Percentiles rank a stretch among this genome's conserved stretches.
Conservation (phyloP, 2,797 vertebrate species). For the Ciconia nigra region DNA sequence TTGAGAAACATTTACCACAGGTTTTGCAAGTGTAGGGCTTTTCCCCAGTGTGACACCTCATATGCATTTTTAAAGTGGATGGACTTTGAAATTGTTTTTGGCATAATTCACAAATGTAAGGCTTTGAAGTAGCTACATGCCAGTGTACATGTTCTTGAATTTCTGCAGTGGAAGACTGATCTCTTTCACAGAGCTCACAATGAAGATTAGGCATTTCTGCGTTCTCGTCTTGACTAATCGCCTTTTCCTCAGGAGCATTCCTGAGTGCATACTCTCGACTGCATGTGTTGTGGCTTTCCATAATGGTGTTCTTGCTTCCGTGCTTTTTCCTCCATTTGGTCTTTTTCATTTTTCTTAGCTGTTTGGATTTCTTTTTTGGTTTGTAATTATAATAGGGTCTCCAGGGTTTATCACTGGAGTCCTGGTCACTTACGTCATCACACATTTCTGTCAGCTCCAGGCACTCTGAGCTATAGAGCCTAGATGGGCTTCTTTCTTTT, state of each 20-base stretch:
- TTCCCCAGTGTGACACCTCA: conserved; percentile 89
- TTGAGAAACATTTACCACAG: conserved; percentile 90
- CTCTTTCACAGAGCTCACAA: conserved; percentile 75
- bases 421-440: conserved; percentile 90
- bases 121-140: conserved; percentile 78
- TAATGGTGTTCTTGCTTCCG: neutral
- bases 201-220: conserved; percentile 72
- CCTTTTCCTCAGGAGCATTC: conserved; percentile 61
- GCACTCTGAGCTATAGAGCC: conserved; percentile 69
- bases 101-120: conserved; percentile 88
- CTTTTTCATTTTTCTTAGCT: conserved; percentile 84
- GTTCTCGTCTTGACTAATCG: conserved; percentile 56
- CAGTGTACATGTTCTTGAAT: conserved; percentile 77
- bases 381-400: conserved; percentile 98
- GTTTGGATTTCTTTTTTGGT: conserved; percentile 91
- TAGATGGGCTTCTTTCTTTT: conserved; percentile 72
- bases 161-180: conserved; percentile 66
- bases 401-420: conserved; percentile 92
- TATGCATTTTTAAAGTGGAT: conserved; percentile 90
- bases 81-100: conserved; percentile 90
- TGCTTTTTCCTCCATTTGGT: conserved; percentile 82
- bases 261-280: conserved; percentile 61
- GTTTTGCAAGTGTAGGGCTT: conserved; percentile 85
- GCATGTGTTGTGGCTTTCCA: conserved; percentile 3
- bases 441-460: conserved; percentile 78